A percentile compares a stretch with the other conserved stretches of the same genome.
Conservation (phyloP, 2,888 invertebrate genomes). For the Geotrupes spiniger region DNA sequence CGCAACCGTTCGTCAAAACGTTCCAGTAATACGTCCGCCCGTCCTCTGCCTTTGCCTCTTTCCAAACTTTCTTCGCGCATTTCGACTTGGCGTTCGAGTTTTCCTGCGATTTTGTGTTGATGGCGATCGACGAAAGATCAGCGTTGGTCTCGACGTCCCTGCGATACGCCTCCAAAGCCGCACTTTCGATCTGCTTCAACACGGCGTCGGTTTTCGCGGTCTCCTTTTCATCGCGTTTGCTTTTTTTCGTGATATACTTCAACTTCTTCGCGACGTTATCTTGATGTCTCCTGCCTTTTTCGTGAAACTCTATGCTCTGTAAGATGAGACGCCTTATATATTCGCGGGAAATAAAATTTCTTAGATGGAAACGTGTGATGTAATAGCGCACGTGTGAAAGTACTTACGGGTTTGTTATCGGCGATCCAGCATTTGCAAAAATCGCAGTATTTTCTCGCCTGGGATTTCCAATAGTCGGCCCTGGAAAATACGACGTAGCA, state of each 20-base stretch:
- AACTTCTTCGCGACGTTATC: conserved; percentile 86
- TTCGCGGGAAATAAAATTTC: too few species aligned
- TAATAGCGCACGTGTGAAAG: too few species aligned
- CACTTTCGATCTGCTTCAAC: conserved; percentile 85
- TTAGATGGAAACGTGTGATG: too few species aligned
- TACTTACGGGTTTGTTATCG: conserved; percentile 87
- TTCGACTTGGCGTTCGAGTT: conserved; percentile 35
- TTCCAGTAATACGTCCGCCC: conserved; percentile 87
- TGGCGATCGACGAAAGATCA: conserved; percentile 59
- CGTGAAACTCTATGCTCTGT: conserved; percentile 92
- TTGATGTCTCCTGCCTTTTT: conserved; percentile 88
- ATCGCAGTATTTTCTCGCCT: conserved; percentile 92
- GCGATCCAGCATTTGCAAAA: conserved; percentile 99
- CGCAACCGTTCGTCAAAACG: conserved; percentile 70
- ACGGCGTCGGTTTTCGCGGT: conserved; percentile 75
- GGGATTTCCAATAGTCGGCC: conserved; percentile 97
- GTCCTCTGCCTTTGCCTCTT: conserved; percentile 73
- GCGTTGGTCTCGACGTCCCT: conserved; percentile 76
- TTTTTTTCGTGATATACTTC: conserved; percentile 79
- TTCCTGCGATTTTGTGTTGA: conserved; percentile 41
- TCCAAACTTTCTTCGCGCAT: conserved; percentile 62
- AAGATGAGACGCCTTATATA: too few species aligned
- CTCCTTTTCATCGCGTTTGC: conserved; percentile 75
- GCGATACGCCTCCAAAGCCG: conserved; percentile 83
- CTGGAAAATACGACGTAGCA: conserved; percentile 54